phyloP scores from a whole-genome alignment of 2,113 vertebrate species.

The Calidris pugnax region DNA sequence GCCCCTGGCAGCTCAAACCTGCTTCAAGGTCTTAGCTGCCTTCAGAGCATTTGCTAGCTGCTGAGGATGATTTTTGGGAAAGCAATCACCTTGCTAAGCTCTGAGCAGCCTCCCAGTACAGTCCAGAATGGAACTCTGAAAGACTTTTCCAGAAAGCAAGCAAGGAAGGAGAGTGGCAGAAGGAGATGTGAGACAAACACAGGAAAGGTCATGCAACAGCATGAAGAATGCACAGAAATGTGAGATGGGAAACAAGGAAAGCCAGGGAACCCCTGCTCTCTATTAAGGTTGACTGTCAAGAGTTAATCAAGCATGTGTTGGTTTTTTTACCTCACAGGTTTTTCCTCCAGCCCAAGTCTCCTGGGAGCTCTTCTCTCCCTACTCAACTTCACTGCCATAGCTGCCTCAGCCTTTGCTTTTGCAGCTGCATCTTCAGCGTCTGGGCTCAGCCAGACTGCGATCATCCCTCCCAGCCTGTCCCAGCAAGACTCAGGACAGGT shows the following conservation, averaged over 20 bases:
- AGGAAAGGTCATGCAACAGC: background rate
- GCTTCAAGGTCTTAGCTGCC: background rate
- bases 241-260: background rate
- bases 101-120: background rate
- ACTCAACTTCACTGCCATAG: rapidly evolving
- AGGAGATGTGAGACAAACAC: background rate
- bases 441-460: background rate
- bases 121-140: background rate
- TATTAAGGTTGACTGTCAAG: background rate
- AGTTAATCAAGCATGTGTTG: background rate
- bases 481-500: background rate
- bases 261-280: background rate
- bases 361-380: background rate
- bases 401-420: background rate
- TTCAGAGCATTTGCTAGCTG: background rate
- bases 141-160: background rate
- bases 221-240: background rate
- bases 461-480: background rate
- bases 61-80: background rate
- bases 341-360: background rate
- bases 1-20: background rate
- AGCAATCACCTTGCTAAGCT: background rate
- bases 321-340: background rate
- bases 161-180: background rate
- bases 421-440: background rate